Evolutionary conservation across 2,113 vertebrate genomes (phyloP).

Genomic region (Rafetus swinhoei): DNA sequence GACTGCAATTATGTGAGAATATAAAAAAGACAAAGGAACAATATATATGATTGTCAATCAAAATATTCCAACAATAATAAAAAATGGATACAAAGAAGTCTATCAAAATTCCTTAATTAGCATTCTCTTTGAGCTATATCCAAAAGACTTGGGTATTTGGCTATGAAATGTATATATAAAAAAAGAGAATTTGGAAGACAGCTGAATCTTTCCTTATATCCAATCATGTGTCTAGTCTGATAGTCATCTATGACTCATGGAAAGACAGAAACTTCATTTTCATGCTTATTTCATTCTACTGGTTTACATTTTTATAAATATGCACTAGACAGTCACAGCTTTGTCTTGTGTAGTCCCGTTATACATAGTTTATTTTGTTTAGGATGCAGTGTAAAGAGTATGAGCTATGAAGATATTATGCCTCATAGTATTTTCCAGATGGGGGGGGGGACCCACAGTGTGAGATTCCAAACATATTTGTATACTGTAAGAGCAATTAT

Average conservation of each 20-base stretch:
- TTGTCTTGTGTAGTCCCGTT: not conserved
- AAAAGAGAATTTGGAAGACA: conserved; percentile 22
- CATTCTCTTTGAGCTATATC: not conserved
- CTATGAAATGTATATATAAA: conserved; percentile 20
- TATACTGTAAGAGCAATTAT: not conserved
- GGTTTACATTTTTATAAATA: not conserved
- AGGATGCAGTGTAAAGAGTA: not conserved
- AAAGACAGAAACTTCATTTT: conserved; percentile 19
- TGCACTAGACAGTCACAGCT: not conserved
- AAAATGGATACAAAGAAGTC: conserved; percentile 3
- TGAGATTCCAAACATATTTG: not conserved
- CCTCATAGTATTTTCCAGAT: not conserved
- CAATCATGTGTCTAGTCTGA: conserved; percentile 23
- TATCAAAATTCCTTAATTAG: not conserved
- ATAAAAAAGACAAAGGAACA: not conserved
- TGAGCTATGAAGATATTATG: not conserved
- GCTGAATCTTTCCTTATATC: not conserved
- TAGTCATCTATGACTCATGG: conserved; percentile 1
- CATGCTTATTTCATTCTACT: conserved; percentile 4
- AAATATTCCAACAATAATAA: not conserved
- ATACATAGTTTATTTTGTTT: not conserved
- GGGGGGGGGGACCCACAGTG: not conserved
- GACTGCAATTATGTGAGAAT: conserved; percentile 15
- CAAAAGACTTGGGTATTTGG: not conserved
- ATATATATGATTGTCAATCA: not conserved